Evolutionary conservation across 1,140 invertebrate genomes (phyloP).

Genomic region (Acromyrmex charruanus): DNA sequence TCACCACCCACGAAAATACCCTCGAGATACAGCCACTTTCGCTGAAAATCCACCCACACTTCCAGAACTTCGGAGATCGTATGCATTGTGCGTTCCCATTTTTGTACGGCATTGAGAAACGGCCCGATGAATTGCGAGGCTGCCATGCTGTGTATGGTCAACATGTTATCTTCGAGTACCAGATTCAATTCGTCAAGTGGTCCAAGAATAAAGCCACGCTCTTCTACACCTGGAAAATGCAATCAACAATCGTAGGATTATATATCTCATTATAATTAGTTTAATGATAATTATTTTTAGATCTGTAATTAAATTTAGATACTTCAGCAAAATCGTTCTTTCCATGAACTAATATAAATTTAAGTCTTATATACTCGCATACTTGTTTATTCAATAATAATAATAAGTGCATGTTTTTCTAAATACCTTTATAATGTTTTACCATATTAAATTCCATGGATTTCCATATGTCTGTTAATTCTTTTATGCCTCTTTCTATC

Average conservation of each 20-base stretch:
- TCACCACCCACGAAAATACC: slow-evolving; percentile 96
- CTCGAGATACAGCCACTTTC: slow-evolving; percentile 96
- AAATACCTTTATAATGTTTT: slow-evolving; percentile 88
- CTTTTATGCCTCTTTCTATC: slow-evolving; percentile 94
- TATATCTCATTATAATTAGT: not conserved
- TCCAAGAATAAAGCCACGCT: slow-evolving; percentile 92
- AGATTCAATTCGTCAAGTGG: slow-evolving; percentile 93
- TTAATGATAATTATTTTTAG: too few relatives aligned
- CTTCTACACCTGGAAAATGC: slow-evolving; percentile 84
- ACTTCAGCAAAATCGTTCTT: too few relatives aligned
- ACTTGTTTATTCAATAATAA: not conserved
- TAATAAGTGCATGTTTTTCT: not conserved
- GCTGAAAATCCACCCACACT: slow-evolving; percentile 93
- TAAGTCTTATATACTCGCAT: not conserved
- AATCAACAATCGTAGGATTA: not conserved
- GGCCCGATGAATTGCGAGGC: slow-evolving; percentile 96
- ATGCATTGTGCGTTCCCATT: slow-evolving; percentile 94
- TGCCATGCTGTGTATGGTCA: slow-evolving; percentile 96
- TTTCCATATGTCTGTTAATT: slow-evolving; percentile 92
- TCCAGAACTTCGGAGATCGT: slow-evolving; percentile 94
- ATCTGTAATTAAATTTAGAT: too few relatives aligned
- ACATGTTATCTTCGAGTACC: slow-evolving; percentile 94
- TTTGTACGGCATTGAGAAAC: slow-evolving; percentile 92
- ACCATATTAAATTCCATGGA: slow-evolving; percentile 91
- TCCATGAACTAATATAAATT: not conserved